Evolutionary conservation across 2,888 invertebrate species (phyloP).

Genomic region (Periphyllus acericola): DNA sequence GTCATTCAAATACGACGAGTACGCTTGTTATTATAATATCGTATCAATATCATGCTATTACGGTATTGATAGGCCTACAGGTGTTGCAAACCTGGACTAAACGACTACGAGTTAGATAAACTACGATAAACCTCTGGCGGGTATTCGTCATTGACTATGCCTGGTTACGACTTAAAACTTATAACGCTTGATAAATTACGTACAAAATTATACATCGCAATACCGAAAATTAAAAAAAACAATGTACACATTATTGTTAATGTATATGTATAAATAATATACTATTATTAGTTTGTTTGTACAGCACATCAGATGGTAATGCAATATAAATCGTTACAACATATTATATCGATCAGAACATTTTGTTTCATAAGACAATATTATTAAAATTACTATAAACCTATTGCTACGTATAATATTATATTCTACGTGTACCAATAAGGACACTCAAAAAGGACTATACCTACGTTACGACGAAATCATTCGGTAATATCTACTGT

Average conservation of each 20-base stretch:
- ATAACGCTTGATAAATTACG: conserved; percentile 55
- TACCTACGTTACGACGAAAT: no score
- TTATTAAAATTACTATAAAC: not conserved
- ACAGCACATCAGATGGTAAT: conserved; percentile 31
- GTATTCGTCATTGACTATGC: conserved; percentile 9
- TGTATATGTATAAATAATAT: no score
- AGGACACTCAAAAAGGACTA: no score
- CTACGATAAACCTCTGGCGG: not conserved
- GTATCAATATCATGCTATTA: not conserved
- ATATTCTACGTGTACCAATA: no score
- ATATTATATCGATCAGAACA: conserved; percentile 46
- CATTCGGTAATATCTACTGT: no score
- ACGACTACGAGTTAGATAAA: not conserved
- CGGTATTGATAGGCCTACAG: not conserved
- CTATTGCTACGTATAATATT: not conserved
- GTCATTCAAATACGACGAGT: not conserved
- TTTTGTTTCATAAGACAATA: conserved; percentile 57
- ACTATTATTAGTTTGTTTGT: conserved; percentile 27
- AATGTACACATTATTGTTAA: conserved; percentile 7
- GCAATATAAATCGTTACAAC: not conserved
- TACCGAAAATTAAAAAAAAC: not conserved
- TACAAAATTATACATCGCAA: conserved; percentile 35
- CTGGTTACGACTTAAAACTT: no score
- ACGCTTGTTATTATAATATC: not conserved
- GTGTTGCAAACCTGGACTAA: conserved; percentile 30